A percentile compares a stretch with the other conserved stretches of the same genome.
Evolutionary conservation across 2,113 vertebrate genomes (phyloP).

Genomic region (Phodopus roborovskii): DNA sequence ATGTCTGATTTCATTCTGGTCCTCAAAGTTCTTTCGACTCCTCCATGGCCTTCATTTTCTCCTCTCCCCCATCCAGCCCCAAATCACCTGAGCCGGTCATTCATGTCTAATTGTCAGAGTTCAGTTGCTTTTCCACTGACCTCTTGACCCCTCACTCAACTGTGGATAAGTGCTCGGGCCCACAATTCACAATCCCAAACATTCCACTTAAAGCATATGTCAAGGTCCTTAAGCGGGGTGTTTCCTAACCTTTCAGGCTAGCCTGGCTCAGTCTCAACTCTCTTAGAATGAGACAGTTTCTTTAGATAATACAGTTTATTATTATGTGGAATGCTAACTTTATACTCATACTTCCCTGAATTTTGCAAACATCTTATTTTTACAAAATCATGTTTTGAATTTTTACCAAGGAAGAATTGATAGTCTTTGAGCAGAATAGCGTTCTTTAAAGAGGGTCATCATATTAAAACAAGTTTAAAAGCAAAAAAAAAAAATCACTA

Average conservation of each 20-base stretch:
- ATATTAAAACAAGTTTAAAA: conserved; percentile 47
- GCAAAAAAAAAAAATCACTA: conserved; percentile 55
- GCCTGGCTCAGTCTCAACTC: neutral
- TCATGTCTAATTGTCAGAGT: neutral
- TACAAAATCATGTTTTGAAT: conserved; percentile 15
- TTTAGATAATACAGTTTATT: neutral
- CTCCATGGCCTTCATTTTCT: neutral
- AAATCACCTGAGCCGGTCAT: neutral
- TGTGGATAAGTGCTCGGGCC: neutral
- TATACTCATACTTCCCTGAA: conserved; percentile 11
- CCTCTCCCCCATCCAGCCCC: neutral
- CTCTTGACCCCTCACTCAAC: neutral
- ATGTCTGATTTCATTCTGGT: neutral
- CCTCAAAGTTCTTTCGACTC: neutral
- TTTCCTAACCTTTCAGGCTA: conserved; percentile 31
- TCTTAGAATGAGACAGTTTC: neutral
- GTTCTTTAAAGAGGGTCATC: neutral
- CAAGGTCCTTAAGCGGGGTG: neutral
- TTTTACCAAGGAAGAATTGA: conserved; percentile 33
- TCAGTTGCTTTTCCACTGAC: neutral
- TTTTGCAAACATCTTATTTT: conserved; percentile 42
- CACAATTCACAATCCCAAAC: neutral
- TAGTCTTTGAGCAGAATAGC: neutral
- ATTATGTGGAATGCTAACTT: conserved; percentile 2
- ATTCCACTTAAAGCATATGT: conserved; percentile 47